These are phyloP conservation scores for Cirrhinus mrigala DNA, from an alignment of 2,797 vertebrate species.

Conservation along the genomic window DNA sequence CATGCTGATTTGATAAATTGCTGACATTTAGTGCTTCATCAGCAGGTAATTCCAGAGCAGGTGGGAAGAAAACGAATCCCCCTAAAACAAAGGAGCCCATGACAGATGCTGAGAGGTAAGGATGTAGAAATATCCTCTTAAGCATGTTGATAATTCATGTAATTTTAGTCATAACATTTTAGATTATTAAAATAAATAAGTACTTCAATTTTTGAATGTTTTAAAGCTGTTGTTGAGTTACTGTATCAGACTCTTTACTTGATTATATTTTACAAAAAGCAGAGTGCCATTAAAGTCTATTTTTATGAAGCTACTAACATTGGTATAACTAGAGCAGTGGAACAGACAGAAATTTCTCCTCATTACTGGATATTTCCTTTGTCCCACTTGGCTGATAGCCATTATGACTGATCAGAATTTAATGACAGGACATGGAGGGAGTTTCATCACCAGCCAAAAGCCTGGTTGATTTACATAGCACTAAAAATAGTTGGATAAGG, in stretches of 20 bases:
- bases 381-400: slow-evolving; percentile 78
- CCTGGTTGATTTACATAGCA: slow-evolving; percentile 85
- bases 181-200: not conserved
- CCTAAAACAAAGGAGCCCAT: slow-evolving; percentile 48
- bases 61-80: slow-evolving; percentile 44
- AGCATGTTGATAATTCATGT: not conserved
- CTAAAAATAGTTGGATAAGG: slow-evolving; percentile 89
- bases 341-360: slow-evolving; percentile 66
- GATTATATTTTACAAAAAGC: not conserved
- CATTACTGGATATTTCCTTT: slow-evolving; percentile 71
- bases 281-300: slow-evolving; percentile 29
- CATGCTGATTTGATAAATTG: slow-evolving; percentile 52
- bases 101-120: slow-evolving; percentile 69
- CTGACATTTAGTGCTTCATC: slow-evolving; percentile 57
- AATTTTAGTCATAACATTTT: not conserved
- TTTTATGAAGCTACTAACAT: slow-evolving; percentile 46
- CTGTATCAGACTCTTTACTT: not conserved
- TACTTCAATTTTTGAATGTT: not conserved
- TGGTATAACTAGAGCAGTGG: slow-evolving; percentile 45
- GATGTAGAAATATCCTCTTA: slow-evolving; percentile 22
- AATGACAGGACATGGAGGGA: slow-evolving; percentile 83
- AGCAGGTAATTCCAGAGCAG: slow-evolving; percentile 63
- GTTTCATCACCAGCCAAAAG: slow-evolving; percentile 80
- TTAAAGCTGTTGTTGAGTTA: not conserved
- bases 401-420: slow-evolving; percentile 85